Conservation (phyloP, 1,140 invertebrate genomes). For the Drosophila lacteicornis region DNA sequence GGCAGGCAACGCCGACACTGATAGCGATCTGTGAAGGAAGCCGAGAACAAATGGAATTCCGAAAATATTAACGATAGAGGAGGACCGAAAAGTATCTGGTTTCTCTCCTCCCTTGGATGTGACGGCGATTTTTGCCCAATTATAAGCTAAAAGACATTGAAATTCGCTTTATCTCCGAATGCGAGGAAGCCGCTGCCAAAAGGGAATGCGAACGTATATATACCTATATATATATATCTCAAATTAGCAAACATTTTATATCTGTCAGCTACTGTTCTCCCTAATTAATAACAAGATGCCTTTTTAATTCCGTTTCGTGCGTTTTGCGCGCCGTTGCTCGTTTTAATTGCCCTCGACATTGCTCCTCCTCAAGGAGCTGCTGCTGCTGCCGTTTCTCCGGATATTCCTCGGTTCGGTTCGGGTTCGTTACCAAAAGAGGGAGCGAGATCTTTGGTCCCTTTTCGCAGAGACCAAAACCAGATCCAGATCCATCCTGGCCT, state of each 20-base stretch:
- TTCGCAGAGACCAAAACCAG: constrained; percentile 6
- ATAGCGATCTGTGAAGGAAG: constrained; percentile 60
- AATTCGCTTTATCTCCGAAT: constrained; percentile 75
- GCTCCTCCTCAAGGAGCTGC: constrained; percentile 43
- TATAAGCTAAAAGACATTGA: constrained; percentile 81
- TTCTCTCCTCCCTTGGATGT: constrained; percentile 40
- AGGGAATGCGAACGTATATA: constrained; percentile 30
- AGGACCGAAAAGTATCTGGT: constrained; percentile 53
- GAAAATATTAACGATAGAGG: constrained; percentile 80
- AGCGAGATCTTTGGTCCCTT: constrained; percentile 6
- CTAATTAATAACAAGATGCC: constrained; percentile 85
- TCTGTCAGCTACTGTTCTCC: constrained; percentile 85
- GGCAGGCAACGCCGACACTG: constrained; percentile 29
- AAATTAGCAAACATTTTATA: constrained; percentile 85
- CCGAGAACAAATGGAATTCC: constrained; percentile 59
- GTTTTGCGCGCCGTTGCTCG: constrained; percentile 79
- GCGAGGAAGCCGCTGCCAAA: constrained; percentile 51
- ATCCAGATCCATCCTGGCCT: constrained; percentile 14
- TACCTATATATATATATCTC: constrained; percentile 69
- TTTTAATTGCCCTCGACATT: constrained; percentile 74
- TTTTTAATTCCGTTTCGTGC: constrained; percentile 82
- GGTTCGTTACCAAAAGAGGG: constrained; percentile 15
- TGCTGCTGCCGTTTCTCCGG: constrained; percentile 5
- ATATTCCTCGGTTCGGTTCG: constrained; percentile 12
- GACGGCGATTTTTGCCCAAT: constrained; percentile 65